Conservation (phyloP, 2,797 vertebrate species). For the Sebastes reedi region DNA sequence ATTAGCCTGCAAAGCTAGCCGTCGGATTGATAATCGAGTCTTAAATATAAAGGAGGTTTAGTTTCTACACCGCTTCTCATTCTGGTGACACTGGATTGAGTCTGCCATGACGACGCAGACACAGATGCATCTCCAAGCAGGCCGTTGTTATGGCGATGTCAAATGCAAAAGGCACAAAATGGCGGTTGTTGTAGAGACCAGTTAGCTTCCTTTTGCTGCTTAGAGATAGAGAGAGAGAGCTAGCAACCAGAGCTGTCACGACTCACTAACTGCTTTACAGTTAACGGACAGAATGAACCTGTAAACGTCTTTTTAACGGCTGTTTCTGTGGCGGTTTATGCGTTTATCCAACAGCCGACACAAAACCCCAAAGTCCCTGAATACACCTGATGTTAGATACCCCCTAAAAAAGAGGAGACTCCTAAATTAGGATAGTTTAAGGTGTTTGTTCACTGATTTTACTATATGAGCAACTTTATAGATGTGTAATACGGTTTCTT, state of each 20-base stretch:
- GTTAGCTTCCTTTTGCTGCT: slow-evolving; percentile 43
- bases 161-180: slow-evolving; percentile 89
- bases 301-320: background rate
- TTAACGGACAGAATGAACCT: background rate
- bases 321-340: background rate
- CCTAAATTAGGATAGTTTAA: background rate
- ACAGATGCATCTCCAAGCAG: slow-evolving; percentile 73
- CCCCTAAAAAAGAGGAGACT: background rate
- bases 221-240: too few species aligned
- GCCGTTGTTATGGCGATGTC: slow-evolving; percentile 90
- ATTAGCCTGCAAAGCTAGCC: slow-evolving; percentile 67
- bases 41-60: background rate
- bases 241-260: slow-evolving; percentile 54
- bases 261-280: background rate
- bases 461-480: background rate
- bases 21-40: slow-evolving; percentile 49
- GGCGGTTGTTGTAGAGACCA: slow-evolving; percentile 86
- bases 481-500: background rate
- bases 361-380: background rate
- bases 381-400: background rate
- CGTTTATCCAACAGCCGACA: background rate
- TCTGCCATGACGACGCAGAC: slow-evolving; percentile 74
- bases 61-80: slow-evolving; percentile 45
- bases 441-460: background rate
- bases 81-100: slow-evolving; percentile 53